Evolutionary conservation across 2,113 vertebrate species (phyloP), one percentile per base, ranked within the genome.

Genomic region (Eulemur macaco): DNA sequence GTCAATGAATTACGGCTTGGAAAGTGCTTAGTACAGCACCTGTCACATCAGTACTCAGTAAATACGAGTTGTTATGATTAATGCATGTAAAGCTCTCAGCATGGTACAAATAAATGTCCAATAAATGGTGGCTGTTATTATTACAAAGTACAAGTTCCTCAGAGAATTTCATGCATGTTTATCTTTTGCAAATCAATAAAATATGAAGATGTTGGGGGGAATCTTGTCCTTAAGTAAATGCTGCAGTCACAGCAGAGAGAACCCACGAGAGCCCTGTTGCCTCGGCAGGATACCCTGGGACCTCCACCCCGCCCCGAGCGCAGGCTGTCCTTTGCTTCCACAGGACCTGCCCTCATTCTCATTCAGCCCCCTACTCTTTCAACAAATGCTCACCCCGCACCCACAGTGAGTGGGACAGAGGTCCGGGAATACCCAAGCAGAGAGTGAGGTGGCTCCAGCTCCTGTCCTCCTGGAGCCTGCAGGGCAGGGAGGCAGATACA

Each of bases 111-210:
- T 96, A 74, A 91, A 58, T 73, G 69, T 74, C 78, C 96, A 50
- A 71, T 92, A 97, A 97, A 77, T 50, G 89, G 54, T 50, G 74
- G 89, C 63, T 78, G 42, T 77, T 94, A 85, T 86, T 88, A 64
- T 91, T 82, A 96, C 66, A 74, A 96, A 85, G 91, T 20, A 89
- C 37, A 89, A 23, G 34, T 78, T 86, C 89, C 68, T 34, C 12
- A 12, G 76, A 97, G 93, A 89, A 91, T 80, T 66, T 78, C 64
- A 54, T 64, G 63, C 58, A 80, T 50, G 91, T 83, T 96, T 83
- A 89, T 97, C 93, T 96, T 63, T 80, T 94, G 31, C 50, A 91
- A 96, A 89, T 86, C 54, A 86, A 78, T 94, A 29, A 89, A 88
- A 92, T 86, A 86, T 94, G 86, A 94, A 94, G 89, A 74, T 7